phyloP scores from a whole-genome alignment of 2,888 invertebrate species.

The Andrena flavipes region DNA sequence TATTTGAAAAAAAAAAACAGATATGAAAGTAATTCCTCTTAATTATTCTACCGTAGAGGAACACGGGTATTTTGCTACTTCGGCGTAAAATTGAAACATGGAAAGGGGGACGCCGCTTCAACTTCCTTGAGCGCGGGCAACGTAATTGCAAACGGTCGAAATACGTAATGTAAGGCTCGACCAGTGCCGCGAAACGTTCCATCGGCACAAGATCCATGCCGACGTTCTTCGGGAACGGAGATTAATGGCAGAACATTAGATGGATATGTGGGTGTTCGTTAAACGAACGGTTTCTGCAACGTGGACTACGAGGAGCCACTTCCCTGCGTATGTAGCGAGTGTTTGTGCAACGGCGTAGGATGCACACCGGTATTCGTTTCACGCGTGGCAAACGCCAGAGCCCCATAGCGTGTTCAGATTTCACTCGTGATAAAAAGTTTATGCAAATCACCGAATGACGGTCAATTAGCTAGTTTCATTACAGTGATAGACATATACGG shows the following conservation, averaged over 20 bases:
- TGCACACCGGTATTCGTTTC: conserved; percentile 38
- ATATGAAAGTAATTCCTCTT: no score
- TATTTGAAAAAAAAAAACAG: no score
- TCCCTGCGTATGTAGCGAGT: conserved; percentile 45
- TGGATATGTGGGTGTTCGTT: conserved; percentile 59
- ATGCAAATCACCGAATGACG: conserved; percentile 21
- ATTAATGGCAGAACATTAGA: conserved; percentile 60
- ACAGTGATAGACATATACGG: conserved; percentile 10
- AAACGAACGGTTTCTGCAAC: conserved; percentile 59
- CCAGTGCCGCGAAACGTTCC: conserved; percentile 33
- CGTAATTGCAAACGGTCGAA: conserved; percentile 17
- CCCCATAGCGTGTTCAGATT: conserved; percentile 28
- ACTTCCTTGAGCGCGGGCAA: background rate
- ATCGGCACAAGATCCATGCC: conserved; percentile 33
- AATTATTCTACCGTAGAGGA: no score
- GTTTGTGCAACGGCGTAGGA: conserved; percentile 48
- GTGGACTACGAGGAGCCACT: conserved; percentile 40
- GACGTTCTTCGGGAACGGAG: conserved; percentile 41
- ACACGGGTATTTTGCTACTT: background rate
- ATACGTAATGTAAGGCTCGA: conserved; percentile 5
- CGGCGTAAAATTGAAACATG: background rate
- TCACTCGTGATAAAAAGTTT: conserved; percentile 22
- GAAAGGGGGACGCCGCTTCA: background rate
- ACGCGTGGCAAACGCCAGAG: conserved; percentile 26
- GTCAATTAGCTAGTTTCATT: conserved; percentile 31